A percentile compares a stretch with the other conserved stretches of the same genome.
phyloP scores from a whole-genome alignment of 2,797 vertebrate genomes.

The Ispidina picta region DNA sequence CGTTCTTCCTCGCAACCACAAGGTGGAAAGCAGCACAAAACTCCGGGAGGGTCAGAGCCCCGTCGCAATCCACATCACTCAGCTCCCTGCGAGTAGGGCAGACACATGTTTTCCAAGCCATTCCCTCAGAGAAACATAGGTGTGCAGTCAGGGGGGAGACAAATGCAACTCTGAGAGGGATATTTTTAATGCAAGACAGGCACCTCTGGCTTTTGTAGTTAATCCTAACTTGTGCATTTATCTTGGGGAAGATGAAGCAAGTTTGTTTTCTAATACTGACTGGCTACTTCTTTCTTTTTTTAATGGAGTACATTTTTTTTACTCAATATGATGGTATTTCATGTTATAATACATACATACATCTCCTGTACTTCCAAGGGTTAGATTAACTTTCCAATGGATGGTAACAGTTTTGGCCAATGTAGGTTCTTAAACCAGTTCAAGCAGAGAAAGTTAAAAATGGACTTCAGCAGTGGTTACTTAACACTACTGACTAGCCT shows the following conservation, averaged over 20 bases:
- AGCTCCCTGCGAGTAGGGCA: slow-evolving; percentile 84
- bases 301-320: background rate
- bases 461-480: background rate
- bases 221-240: background rate
- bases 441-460: background rate
- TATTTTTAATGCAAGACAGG: background rate
- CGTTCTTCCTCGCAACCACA: slow-evolving; percentile 96
- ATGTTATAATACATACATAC: background rate
- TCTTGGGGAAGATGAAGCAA: background rate
- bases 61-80: slow-evolving; percentile 94
- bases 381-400: background rate
- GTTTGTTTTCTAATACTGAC: background rate
- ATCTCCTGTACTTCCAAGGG: background rate
- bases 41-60: slow-evolving; percentile 89
- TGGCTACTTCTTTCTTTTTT: background rate
- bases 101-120: background rate
- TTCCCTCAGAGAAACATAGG: background rate
- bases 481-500: background rate
- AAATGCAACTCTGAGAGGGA: background rate
- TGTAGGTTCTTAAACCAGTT: background rate
- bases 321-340: background rate
- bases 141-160: fast-evolving
- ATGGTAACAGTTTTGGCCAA: background rate
- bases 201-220: background rate
- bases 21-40: slow-evolving; percentile 97